Evolutionary conservation across 2,888 invertebrate genomes (phyloP), one percentile per base, ranked within the genome.

Genomic region (Thera britannica): DNA sequence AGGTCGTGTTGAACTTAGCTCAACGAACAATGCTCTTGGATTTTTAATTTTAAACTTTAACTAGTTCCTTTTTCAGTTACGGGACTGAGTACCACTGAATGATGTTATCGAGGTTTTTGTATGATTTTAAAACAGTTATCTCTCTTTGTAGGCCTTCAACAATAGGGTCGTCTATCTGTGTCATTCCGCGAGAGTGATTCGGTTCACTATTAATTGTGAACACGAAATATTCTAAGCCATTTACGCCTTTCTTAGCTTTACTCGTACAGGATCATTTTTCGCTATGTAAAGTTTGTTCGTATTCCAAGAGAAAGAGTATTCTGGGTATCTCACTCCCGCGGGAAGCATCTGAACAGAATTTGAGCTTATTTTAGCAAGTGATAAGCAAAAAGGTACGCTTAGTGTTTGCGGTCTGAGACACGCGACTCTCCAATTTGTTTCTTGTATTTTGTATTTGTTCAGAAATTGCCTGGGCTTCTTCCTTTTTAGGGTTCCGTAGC

Each of bases 1-100:
- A 76, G 75, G 82, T 80, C 76, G 81, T 82, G 83, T 84, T 85
- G 84, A 82, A 82, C 82, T 84, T 72, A 72, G 71, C 70, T 62
- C 81, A 82, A 80, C 80, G 79, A 75, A 76, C 75, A 79, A 78
- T 75, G 77, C 70, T 82, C 78, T 80, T 79, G 79, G 83, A 80
- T 81, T 81, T 80, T 82, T 82, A 80, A 80, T 82, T 79, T 79
- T 77, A 71, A 79, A 74, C 71, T 78, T 74, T 67, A 76, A 75
- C 54, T 72, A 48, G 49, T 38, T 49, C 72, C 59, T 71, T 70
- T 69, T 64, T 71, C 38, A 54, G 35, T 58, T 48, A 35, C n/a
- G 12, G 55, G 56, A 58, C 63, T 48, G 58, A 11, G 49, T 38
- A 51, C 5, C 23, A 11, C 48, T 23, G 1, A 11, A 9, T 7